Conservation (phyloP, 2,797 vertebrate species). For the Anas bahamensis region DNA sequence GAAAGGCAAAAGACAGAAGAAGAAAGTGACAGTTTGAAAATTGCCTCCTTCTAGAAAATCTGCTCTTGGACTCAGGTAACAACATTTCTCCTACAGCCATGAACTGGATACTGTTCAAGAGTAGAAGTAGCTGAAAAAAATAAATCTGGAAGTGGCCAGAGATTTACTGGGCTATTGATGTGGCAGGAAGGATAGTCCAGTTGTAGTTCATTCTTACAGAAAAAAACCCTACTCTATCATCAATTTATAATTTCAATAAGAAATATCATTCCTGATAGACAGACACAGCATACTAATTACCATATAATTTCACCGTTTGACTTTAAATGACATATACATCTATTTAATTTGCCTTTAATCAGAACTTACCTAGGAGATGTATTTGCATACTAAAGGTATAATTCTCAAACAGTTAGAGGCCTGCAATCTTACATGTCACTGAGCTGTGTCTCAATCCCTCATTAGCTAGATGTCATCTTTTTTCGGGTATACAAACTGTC, state of each 20-base stretch:
- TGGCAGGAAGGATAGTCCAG: background rate
- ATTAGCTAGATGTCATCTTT: background rate
- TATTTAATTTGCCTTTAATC: slow-evolving; percentile 31
- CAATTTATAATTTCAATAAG: background rate
- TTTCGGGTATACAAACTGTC: background rate
- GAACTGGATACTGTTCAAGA: background rate
- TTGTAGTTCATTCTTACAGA: background rate
- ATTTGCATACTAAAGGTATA: slow-evolving; percentile 1
- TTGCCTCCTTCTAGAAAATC: background rate
- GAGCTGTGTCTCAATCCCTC: background rate
- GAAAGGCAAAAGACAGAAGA: background rate
- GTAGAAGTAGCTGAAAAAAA: background rate
- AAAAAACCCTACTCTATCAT: background rate
- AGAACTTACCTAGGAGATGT: slow-evolving; percentile 1
- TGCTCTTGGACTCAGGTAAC: background rate
- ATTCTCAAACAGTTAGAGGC: background rate
- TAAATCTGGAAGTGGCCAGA: background rate
- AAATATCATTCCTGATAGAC: background rate
- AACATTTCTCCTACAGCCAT: background rate
- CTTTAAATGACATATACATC: background rate
- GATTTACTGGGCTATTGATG: background rate
- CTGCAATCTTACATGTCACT: background rate
- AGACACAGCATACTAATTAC: background rate
- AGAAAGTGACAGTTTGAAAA: background rate
- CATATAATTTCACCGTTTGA: background rate